Evolutionary conservation across 2,797 vertebrate species (phyloP), one percentile per base, ranked within the genome.

Genomic region (Pampus argenteus): DNA sequence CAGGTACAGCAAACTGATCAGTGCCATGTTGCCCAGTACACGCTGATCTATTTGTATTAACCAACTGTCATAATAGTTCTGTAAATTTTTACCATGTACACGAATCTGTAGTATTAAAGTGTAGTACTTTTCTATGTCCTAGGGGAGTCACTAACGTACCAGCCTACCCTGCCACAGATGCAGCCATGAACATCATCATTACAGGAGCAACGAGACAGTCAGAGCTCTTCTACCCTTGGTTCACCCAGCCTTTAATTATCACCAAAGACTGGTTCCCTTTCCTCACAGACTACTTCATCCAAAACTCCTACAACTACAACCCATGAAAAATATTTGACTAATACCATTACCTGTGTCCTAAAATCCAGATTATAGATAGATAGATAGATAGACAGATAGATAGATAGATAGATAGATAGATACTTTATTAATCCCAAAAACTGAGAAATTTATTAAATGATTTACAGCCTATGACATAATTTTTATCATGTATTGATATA

Each of bases 181-280:
- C 96, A 0, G 96, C 96, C 0, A 78, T 95, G 26, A 91, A 95
- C 52, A 95, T 98, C 78, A 86, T 97, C 68, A 88, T 48, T 0
- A 94, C 93, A 0, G 94, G 96, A n/a, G 92, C 93, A 2, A 87
- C 78, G 0, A 91, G 91, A 7, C 70, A 90, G 20, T n/a, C 4
- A 0, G 93, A 96, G 67, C 52, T 95, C 6, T 97, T 92, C 89
- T 97, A 95, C 86, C 96, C 96, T 0, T 91, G 92, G 93, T 94
- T 88, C 83, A 89, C 93, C 45, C 75, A 67, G 38, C 17, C 88
- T 1, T 0, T 86, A 1, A 71, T 66, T 59, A 5, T 92, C 6
- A 54, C 72, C 61, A 92, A 93, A 81, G 94, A 94, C 58, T 93
- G 94, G 94, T 90, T 91, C 56, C 95, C 95, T 28, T 59, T 2